A percentile compares a stretch with the other conserved stretches of the same genome.
These are phyloP conservation scores for Eremophila alpestris DNA, from an alignment of 2,797 vertebrate genomes.

Conservation along the genomic window DNA sequence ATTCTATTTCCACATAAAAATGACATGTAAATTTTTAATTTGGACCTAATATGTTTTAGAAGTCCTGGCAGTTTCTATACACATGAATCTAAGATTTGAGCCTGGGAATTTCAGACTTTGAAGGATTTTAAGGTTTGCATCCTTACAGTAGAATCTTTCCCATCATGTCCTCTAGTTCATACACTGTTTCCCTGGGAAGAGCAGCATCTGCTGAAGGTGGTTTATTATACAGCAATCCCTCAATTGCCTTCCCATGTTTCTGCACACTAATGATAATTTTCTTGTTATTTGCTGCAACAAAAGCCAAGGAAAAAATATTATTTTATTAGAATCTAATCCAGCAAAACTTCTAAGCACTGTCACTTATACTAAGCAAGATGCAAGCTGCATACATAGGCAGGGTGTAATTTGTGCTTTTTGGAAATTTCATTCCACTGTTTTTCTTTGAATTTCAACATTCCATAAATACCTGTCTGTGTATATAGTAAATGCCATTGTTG, in stretches of 20 bases:
- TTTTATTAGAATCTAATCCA: background rate
- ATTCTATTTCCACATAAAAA: background rate
- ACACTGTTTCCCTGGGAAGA: background rate
- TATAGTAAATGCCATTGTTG: background rate
- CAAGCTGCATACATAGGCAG: background rate
- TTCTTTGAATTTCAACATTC: background rate
- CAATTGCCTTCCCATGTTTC: background rate
- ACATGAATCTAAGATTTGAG: background rate
- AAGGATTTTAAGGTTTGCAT: background rate
- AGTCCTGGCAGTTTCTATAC: background rate
- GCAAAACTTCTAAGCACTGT: background rate
- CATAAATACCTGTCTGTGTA: background rate
- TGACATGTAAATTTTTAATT: background rate
- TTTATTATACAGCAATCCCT: background rate
- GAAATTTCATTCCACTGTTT: background rate
- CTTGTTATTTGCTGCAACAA: background rate
- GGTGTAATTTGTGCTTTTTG: background rate
- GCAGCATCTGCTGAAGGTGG: background rate
- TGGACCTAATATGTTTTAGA: background rate
- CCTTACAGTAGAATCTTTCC: background rate
- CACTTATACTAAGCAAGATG: background rate
- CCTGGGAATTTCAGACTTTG: background rate
- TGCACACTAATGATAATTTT: background rate
- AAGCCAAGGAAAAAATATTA: background rate
- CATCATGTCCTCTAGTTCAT: background rate